Conservation (phyloP, 2,113 vertebrate genomes). For the Odontesthes bonariensis region DNA sequence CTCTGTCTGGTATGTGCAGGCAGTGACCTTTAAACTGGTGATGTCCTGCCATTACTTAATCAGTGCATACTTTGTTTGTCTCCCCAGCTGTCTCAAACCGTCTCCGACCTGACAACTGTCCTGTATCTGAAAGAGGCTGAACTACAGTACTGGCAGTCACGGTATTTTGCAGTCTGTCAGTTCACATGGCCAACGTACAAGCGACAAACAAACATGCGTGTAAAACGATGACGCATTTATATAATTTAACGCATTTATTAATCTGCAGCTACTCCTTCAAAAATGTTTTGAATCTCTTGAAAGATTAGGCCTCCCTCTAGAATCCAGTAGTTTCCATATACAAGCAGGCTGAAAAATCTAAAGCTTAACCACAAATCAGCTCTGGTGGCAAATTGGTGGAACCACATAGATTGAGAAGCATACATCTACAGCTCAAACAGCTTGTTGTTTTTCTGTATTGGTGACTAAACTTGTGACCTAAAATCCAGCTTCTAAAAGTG, state of each 20-base stretch:
- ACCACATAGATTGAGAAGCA: neutral
- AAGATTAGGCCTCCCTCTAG: too few species aligned
- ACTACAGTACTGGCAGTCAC: slow-evolving; percentile 82
- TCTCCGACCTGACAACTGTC: slow-evolving; percentile 76
- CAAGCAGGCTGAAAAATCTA: neutral
- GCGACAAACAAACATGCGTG: too few species aligned
- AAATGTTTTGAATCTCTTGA: too few species aligned
- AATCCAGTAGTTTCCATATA: too few species aligned
- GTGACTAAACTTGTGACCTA: neutral
- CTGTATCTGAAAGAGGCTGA: slow-evolving; percentile 82
- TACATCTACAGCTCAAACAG: neutral
- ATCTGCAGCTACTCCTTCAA: too few species aligned
- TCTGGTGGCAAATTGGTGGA: neutral
- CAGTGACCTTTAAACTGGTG: neutral
- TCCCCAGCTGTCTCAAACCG: slow-evolving; percentile 77
- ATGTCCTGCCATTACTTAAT: neutral
- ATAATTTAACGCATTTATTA: too few species aligned
- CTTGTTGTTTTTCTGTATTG: neutral
- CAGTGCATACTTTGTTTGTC: neutral
- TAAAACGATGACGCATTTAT: too few species aligned
- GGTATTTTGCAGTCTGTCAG: slow-evolving; percentile 64
- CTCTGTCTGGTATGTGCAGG: neutral
- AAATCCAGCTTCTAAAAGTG: neutral
- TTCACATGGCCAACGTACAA: too few species aligned
- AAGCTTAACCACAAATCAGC: neutral